Base-by-base conservation (phyloP, 2,113 vertebrate genomes). In the Notothenia rossii region DNA sequence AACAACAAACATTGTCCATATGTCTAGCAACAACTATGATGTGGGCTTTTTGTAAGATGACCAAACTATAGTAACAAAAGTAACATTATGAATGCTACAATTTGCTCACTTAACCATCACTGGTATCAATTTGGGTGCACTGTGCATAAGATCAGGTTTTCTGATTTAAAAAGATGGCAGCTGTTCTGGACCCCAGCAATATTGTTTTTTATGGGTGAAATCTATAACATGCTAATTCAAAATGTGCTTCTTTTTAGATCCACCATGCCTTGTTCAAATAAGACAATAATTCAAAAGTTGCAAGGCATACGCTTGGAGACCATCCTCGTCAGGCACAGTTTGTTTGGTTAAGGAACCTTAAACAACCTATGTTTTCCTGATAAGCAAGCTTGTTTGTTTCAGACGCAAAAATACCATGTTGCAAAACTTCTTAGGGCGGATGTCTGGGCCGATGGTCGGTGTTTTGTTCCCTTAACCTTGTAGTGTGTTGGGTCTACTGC, bases 401-500 rank as follows among this genome's bases (percentile, higher is more conserved):
- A 15, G 20, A 55, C 9, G 10, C 20, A 55, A 55, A 55, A 22
- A 9, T 55, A 20, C 18, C 20, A 10, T 10, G 20, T 18, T 53
- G 18, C 18, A 53, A 53, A 18, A 17, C 17, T 4, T 53, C 10
- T 22, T 15, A 15, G 46, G 46, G 3, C 14, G 10, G 11, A 48
- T 48, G 46, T 48, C 46, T 48, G 46, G 10, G 11, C 13, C 14
- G 46, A 77, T 1, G 40, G 15, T 40, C 48, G 11, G 1, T 2
- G 18, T 7, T 10, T 63, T 56, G 25, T 62, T 70, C 43, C 72
- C 20, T 48, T 54, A n/a, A 56, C 65, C 61, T 55, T 66, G 29
- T 45, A 10, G 46, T 40, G 36, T 40, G 17, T 65, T 60, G 29
- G 64, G 29, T 73, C 40, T 43, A 5, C 7, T 43, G 25, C 51